Evolutionary conservation across 2,113 vertebrate species (phyloP).

Genomic region (Macaca fascicularis): T2T-MFA8v1.1 NC_088376.1:62207501-62208000

Average conservation of each 20-base stretch:
- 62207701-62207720: not conserved
- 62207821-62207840: not conserved
- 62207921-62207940: constrained; percentile 7
- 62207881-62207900: not conserved
- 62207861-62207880: constrained; percentile 5
- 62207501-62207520: not conserved
- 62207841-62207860: not conserved
- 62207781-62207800: not conserved
- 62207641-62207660: too few relatives aligned
- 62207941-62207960: not conserved
- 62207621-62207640: too few relatives aligned
- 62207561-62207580: not conserved
- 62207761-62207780: not conserved
- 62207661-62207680: not conserved
- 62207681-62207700: too few relatives aligned
- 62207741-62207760: not conserved
- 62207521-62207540: not conserved
- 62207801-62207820: not conserved
- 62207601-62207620: too few relatives aligned
- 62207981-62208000: constrained; percentile 19
- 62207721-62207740: not conserved
- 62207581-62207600: not conserved
- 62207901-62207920: not conserved
- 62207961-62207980: not conserved
- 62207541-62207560: not conserved